Percentiles rank a stretch among this genome's conserved stretches.
phyloP scores from a whole-genome alignment of 2,113 vertebrate species.

The Pseudorhombus dupliciocellatus region DNA sequence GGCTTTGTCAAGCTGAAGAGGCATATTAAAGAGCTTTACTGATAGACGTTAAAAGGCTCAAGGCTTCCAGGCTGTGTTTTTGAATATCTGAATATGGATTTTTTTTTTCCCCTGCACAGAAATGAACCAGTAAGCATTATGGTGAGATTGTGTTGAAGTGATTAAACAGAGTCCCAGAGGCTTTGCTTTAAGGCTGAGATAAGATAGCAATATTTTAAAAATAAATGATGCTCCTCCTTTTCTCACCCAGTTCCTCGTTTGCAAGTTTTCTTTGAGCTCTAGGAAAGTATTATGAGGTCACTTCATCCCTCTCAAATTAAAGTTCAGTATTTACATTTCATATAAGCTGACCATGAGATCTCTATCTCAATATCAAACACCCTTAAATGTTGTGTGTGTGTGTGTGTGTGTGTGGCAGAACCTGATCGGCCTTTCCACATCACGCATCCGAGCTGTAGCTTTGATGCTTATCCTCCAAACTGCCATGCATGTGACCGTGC shows the following conservation, averaged over 20 bases:
- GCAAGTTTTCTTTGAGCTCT: conserved; percentile 48
- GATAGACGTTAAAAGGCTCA: conserved; percentile 79
- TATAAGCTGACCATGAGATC: conserved; percentile 43
- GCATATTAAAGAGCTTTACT: conserved; percentile 78
- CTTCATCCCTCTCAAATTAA: conserved; percentile 30
- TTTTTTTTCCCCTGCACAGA: conserved; percentile 15
- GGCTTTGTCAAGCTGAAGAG: conserved; percentile 71
- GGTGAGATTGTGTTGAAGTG: conserved; percentile 66
- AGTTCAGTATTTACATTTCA: conserved; percentile 44
- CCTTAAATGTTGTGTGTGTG: conserved; percentile 4
- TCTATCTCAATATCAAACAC: conserved; percentile 13
- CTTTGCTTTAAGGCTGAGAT: conserved; percentile 69
- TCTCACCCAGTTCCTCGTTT: conserved; percentile 17
- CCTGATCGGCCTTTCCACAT: neutral
- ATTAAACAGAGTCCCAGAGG: conserved; percentile 68
- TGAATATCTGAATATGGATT: conserved; percentile 60
- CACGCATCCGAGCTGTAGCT: conserved; percentile 21
- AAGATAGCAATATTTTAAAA: conserved; percentile 68
- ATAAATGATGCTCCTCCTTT: conserved; percentile 52
- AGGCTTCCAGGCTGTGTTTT: conserved; percentile 67
- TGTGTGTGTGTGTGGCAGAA: conserved; percentile 23
- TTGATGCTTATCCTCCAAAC: conserved; percentile 12
- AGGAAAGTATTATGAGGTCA: conserved; percentile 49
- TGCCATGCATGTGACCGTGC: neutral
- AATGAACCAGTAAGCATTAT: conserved; percentile 54